Base-by-base conservation (phyloP, 2,888 invertebrate genomes). In the Leucozona laternaria region DNA sequence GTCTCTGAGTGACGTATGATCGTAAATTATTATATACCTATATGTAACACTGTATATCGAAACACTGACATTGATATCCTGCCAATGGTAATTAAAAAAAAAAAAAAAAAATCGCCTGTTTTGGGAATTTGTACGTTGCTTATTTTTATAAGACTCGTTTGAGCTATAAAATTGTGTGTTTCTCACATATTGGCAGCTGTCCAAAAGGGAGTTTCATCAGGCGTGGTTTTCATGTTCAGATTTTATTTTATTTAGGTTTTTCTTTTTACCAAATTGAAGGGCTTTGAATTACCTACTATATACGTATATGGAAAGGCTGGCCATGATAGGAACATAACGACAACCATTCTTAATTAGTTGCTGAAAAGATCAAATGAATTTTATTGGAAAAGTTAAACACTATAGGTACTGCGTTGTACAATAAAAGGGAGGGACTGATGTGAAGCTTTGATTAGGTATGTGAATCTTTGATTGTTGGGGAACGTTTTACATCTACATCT, bases 131-230 rank as follows among this genome's bases (percentile, higher is more conserved):
- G 53, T 53, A 17, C 7, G 25, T 77, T 45, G 22, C 43, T 45
- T 70, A 20, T 76, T 76, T 79, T 80, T 76, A 85, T 76, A 37
- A 68, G 20, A 72, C 57, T 53, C 13, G 20, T 37, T 40, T 60
- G 71, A 17, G 45, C 84, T 66, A 80, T 84, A 80, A 84, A 84
- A 84, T 37, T 64, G 43, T 66, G 57, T 66, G 53, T 50, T 64
- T 64, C 80, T 80, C 66, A 71, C 57, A 76, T 80, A 45, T 66
- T 80, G 80, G 80, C 84, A 84, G 84, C 80, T 84, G 84, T 81
- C 72, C 77, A 57, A 31, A 57, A 34, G 31, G 57, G 57, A 57
- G 17, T 31, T 57, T 57, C 15, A 28, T 57, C 15, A 28, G 25
- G 28, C n/a, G 28, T 7, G 28, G 55, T 55, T 55, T 55, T 55